Conservation (phyloP, 2,797 vertebrate genomes). For the Odontamblyopus lacepedii region DNA sequence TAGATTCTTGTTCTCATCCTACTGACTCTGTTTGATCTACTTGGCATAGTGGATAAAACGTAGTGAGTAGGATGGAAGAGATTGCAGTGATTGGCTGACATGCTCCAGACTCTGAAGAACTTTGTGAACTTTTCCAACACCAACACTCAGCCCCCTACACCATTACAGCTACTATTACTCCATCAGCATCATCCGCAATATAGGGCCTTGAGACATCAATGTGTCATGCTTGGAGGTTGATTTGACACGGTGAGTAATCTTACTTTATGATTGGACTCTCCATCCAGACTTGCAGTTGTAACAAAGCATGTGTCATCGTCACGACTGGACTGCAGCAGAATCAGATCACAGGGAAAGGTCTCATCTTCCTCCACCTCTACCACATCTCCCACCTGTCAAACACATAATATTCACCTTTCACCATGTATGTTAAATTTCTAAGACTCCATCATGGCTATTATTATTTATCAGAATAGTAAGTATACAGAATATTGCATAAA, state of each 20-base stretch:
- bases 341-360: constrained; percentile 98
- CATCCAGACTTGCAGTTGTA: constrained; percentile 96
- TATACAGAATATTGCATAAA: too few species aligned
- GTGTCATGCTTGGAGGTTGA: background rate
- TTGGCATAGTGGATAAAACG: too few species aligned
- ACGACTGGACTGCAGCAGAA: constrained; percentile 89
- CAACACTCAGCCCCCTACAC: background rate
- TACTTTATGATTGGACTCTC: constrained; percentile 98
- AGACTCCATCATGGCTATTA: background rate
- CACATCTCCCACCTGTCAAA: constrained; percentile 90
- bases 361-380: constrained; percentile 91
- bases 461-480: background rate
- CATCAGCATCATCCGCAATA: background rate
- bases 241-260: background rate
- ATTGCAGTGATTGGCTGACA: too few species aligned
- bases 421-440: background rate
- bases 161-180: background rate
- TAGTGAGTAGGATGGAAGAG: too few species aligned
- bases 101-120: too few species aligned
- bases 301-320: constrained; percentile 90
- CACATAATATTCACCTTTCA: constrained; percentile 12
- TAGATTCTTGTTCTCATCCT: too few species aligned
- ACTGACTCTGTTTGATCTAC: too few species aligned
- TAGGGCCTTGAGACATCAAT: background rate
- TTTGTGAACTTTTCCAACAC: background rate